Conservation (phyloP, 1,140 invertebrate species). For the Tetranychus cinnabarinus region DNA sequence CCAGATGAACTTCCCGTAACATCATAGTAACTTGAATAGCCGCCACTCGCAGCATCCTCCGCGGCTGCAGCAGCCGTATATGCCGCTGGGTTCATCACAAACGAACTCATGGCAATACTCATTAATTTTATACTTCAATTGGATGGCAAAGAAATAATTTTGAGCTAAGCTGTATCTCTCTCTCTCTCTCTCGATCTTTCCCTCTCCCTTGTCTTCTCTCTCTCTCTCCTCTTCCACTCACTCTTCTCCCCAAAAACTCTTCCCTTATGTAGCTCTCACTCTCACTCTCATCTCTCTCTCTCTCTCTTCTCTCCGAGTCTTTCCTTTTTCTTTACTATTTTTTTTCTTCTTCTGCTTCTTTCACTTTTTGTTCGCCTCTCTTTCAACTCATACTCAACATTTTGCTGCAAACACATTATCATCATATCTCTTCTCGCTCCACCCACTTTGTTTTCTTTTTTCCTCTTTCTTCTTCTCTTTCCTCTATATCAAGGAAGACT, state of each 20-base stretch:
- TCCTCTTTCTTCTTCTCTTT: background rate
- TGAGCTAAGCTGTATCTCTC: background rate
- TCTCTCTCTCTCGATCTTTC: background rate
- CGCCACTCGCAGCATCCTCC: no score
- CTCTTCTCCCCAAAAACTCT: background rate
- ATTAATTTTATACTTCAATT: no score
- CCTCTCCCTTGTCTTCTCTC: background rate
- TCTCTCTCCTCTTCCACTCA: background rate
- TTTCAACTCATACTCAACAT: slow-evolving; percentile 22
- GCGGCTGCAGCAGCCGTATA: no score
- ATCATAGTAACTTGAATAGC: no score
- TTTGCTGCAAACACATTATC: slow-evolving; percentile 19
- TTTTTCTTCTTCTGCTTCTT: background rate
- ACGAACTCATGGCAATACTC: no score
- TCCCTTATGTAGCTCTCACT: background rate
- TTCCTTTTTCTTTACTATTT: background rate
- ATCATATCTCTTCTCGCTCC: no score
- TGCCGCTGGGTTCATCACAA: no score
- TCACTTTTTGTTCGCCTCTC: slow-evolving; percentile 24
- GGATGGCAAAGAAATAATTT: background rate
- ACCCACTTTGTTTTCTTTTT: background rate
- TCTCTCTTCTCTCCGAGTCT: background rate
- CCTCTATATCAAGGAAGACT: background rate
- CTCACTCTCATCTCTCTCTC: background rate
- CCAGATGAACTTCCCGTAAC: no score